These are phyloP conservation scores for Leuciscus idus DNA, from an alignment of 2,113 vertebrate genomes.

Conservation along the genomic window DNA sequence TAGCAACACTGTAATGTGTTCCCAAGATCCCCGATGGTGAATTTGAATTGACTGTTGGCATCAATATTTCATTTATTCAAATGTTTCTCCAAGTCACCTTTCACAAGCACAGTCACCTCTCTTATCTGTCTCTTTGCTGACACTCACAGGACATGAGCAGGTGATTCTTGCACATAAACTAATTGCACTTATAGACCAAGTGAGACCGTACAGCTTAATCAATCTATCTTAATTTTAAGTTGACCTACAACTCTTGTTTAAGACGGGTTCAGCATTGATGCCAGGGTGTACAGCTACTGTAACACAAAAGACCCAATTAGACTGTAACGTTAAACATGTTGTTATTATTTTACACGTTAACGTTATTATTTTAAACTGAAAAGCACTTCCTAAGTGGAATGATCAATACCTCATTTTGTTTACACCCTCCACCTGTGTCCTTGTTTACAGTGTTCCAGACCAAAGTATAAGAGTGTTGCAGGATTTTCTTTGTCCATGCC, in stretches of 20 bases:
- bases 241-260: neutral
- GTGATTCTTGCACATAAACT: conserved; percentile 13
- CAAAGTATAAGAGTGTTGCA: neutral
- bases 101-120: conserved; percentile 7
- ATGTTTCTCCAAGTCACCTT: conserved; percentile 62
- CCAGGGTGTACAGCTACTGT: neutral
- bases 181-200: neutral
- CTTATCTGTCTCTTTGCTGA: neutral
- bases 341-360: neutral
- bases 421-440: neutral
- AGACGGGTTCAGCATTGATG: neutral
- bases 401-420: neutral
- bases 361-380: neutral
- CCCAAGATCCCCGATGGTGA: conserved; percentile 65
- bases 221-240: neutral
- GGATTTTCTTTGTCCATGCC: neutral
- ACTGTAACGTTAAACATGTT: neutral
- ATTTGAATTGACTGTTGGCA: conserved; percentile 73
- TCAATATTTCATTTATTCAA: conserved; percentile 72
- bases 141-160: neutral
- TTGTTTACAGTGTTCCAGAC: neutral
- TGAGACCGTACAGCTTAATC: neutral
- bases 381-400: neutral
- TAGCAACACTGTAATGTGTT: conserved; percentile 71
- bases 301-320: neutral